These are phyloP conservation scores for Nematolebias whitei DNA, from an alignment of 2,113 vertebrate genomes.

Conservation along the genomic window DNA sequence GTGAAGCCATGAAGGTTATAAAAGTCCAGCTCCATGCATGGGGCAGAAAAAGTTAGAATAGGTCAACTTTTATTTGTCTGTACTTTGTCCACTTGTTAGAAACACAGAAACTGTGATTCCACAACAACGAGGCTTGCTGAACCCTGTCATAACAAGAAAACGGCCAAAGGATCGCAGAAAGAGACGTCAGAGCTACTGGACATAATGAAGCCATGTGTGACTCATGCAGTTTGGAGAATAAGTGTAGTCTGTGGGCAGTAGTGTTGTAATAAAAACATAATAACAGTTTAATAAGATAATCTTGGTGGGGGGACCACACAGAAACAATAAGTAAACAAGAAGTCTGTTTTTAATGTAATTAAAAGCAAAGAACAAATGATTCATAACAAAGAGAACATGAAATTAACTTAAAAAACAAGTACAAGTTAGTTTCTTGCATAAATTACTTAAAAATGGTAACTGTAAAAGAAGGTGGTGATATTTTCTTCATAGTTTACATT, in stretches of 20 bases:
- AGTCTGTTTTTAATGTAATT: slow-evolving; percentile 42
- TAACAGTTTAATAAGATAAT: slow-evolving; percentile 30
- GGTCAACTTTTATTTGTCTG: slow-evolving; percentile 41
- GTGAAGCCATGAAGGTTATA: not conserved
- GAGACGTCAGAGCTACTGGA: slow-evolving; percentile 1
- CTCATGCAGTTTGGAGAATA: slow-evolving; percentile 7
- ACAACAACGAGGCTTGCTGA: slow-evolving; percentile 37
- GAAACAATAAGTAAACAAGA: slow-evolving; percentile 23
- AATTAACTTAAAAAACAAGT: too few relatives aligned
- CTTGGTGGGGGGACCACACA: too few relatives aligned
- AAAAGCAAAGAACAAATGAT: slow-evolving; percentile 52
- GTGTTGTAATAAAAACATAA: slow-evolving; percentile 34
- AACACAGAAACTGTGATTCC: slow-evolving; percentile 46
- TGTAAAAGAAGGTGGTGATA: too few relatives aligned
- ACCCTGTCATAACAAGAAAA: slow-evolving; percentile 30
- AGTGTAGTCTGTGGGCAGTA: slow-evolving; percentile 14
- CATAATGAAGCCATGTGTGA: slow-evolving; percentile 42
- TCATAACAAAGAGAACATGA: not conserved
- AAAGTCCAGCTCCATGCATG: not conserved
- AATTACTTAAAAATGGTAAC: too few relatives aligned
- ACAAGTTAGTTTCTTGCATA: too few relatives aligned
- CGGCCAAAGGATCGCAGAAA: slow-evolving; percentile 40
- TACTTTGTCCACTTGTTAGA: slow-evolving; percentile 30
- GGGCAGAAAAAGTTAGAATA: too few relatives aligned
- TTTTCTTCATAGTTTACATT: too few relatives aligned